Evolutionary conservation across 2,888 invertebrate species (phyloP).

Genomic region (Lasioglossum leucozonium): DNA sequence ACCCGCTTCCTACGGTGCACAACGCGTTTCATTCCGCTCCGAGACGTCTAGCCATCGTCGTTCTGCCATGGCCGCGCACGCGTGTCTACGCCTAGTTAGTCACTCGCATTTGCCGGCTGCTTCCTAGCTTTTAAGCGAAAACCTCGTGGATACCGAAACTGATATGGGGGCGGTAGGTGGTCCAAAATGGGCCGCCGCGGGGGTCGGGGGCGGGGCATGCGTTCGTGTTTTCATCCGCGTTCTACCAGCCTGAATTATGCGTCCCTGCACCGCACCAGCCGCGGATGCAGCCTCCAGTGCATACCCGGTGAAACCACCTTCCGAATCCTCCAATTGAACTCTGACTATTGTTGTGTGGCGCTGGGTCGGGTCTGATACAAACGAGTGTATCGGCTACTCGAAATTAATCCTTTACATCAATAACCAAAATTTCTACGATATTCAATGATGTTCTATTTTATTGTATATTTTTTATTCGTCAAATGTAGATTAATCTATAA

Average conservation of each 20-base stretch:
- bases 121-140: conserved; percentile 72
- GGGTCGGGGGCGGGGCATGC: conserved; percentile 26
- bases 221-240: conserved; percentile 71
- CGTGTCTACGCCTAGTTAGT: conserved; percentile 78
- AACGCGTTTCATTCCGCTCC: conserved; percentile 33
- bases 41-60: conserved; percentile 11
- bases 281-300: conserved; percentile 9
- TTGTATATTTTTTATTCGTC: no score
- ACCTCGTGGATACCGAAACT: conserved; percentile 38
- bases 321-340: background rate
- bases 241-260: conserved; percentile 69
- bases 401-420: no score
- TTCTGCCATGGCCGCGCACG: conserved; percentile 66
- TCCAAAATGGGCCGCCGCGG: conserved; percentile 16
- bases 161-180: conserved; percentile 23
- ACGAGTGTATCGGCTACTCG: background rate
- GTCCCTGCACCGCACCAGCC: conserved; percentile 42
- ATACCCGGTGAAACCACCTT: background rate
- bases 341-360: background rate
- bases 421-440: no score
- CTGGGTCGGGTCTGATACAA: background rate
- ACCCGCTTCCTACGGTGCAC: conserved; percentile 17
- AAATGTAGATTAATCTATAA: no score
- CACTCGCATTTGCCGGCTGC: conserved; percentile 74
- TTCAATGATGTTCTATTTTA: no score